Conservation (phyloP, 2,113 vertebrate genomes). For the Procapra przewalskii region DNA sequence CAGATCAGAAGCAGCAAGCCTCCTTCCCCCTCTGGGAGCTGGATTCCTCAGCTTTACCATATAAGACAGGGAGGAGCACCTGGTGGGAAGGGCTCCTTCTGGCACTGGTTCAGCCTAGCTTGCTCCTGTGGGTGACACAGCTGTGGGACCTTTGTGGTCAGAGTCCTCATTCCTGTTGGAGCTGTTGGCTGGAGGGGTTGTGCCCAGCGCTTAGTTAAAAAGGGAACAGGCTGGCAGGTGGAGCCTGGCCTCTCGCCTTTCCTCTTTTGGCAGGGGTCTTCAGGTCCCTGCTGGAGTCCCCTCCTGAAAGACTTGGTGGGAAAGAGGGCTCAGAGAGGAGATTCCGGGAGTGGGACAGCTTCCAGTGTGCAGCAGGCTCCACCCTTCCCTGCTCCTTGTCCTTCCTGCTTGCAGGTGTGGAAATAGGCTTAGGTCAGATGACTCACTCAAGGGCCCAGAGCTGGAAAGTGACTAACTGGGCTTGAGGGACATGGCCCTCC, state of each 20-base stretch:
- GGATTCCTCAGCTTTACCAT: not conserved
- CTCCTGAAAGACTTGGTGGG: not conserved
- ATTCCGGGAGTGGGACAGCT: not conserved
- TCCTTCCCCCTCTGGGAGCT: not conserved
- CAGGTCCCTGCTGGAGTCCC: not conserved
- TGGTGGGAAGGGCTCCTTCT: not conserved
- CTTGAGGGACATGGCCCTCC: not conserved
- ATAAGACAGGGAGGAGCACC: not conserved
- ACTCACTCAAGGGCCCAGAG: not conserved
- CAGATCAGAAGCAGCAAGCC: not conserved
- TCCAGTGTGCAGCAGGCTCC: not conserved
- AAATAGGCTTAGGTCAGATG: not conserved
- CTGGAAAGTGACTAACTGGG: not conserved
- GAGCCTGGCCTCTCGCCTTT: not conserved
- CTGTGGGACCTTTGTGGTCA: no score
- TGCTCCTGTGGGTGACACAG: not conserved
- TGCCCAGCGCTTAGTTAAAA: not conserved
- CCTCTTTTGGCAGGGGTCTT: not conserved
- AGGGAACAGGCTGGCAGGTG: not conserved
- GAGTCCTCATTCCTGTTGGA: conserved; percentile 17
- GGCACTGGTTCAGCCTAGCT: not conserved
- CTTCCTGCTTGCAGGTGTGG: not conserved
- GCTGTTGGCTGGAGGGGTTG: not conserved
- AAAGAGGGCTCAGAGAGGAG: not conserved
- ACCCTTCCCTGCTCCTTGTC: not conserved